Percentiles rank a stretch among this genome's conserved stretches.
Evolutionary conservation across 2,888 invertebrate species (phyloP).

Genomic region (Pharmacophagus antenor): DNA sequence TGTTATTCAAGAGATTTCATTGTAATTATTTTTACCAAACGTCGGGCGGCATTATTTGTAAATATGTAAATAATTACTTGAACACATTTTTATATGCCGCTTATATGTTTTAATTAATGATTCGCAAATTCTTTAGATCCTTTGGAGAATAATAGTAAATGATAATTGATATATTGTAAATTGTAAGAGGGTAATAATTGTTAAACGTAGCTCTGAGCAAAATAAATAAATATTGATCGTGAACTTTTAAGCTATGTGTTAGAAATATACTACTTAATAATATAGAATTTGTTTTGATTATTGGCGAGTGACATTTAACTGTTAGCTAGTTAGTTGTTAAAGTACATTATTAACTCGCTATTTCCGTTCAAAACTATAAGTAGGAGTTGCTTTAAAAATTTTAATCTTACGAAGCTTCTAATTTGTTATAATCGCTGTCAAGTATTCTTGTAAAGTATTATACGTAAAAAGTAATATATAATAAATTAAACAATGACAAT

Average conservation of each 20-base stretch:
- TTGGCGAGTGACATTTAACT: constrained; percentile 19
- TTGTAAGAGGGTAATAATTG: constrained; percentile 30
- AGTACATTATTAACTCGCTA: constrained; percentile 30
- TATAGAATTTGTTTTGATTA: constrained; percentile 28
- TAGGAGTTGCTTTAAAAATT: constrained; percentile 47
- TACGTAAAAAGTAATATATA: constrained; percentile 70
- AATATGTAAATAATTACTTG: constrained; percentile 69
- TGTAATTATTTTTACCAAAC: background rate
- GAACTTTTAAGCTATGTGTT: constrained; percentile 16
- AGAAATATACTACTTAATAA: constrained; percentile 15
- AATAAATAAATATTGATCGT: constrained; percentile 17
- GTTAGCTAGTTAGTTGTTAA: constrained; percentile 17
- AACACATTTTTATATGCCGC: constrained; percentile 61
- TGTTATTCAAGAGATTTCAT: background rate
- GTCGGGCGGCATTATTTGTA: constrained; percentile 29
- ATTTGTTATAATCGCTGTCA: constrained; percentile 58
- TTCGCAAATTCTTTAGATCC: constrained; percentile 33
- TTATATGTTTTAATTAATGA: constrained; percentile 46
- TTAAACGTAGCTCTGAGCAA: constrained; percentile 29
- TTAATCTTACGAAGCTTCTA: constrained; percentile 46
- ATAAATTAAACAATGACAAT: constrained; percentile 72
- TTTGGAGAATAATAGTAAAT: constrained; percentile 19
- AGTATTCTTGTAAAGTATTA: constrained; percentile 69
- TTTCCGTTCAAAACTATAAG: constrained; percentile 43
- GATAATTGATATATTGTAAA: constrained; percentile 23